These are phyloP conservation scores for Solenodon paradoxus DNA, from an alignment of 2,113 vertebrate genomes.

Conservation along the genomic window DNA sequence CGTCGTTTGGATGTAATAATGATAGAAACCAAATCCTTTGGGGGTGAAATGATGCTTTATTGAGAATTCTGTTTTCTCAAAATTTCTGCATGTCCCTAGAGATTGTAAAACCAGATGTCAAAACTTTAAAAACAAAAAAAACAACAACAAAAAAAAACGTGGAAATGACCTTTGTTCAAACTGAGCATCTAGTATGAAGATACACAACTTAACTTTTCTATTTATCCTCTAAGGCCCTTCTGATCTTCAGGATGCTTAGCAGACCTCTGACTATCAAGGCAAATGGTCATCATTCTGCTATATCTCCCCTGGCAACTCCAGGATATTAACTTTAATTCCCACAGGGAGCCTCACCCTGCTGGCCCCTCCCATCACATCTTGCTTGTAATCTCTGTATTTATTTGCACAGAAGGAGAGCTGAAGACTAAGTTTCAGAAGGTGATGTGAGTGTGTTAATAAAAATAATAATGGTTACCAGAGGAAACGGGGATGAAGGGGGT, in stretches of 20 bases:
- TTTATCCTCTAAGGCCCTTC: background rate
- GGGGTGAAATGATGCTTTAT: slow-evolving; percentile 31
- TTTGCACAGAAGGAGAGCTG: slow-evolving; percentile 43
- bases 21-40: background rate
- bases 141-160: background rate
- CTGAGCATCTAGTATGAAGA: slow-evolving; percentile 29
- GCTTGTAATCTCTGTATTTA: slow-evolving; percentile 33
- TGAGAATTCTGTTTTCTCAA: slow-evolving; percentile 11
- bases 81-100: background rate
- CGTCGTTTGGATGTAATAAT: slow-evolving; percentile 44
- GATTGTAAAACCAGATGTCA: background rate
- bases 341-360: background rate
- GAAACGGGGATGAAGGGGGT: too few species aligned
- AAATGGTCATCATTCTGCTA: background rate
- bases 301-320: background rate
- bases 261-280: background rate
- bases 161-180: slow-evolving; percentile 3
- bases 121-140: background rate
- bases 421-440: slow-evolving; percentile 45
- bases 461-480: too few species aligned
- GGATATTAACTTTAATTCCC: slow-evolving; percentile 9
- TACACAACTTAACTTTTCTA: background rate
- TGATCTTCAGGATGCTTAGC: background rate
- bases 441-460: background rate
- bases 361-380: slow-evolving; percentile 12